phyloP scores from a whole-genome alignment of 2,113 vertebrate genomes.

The Hyla sarda region DNA sequence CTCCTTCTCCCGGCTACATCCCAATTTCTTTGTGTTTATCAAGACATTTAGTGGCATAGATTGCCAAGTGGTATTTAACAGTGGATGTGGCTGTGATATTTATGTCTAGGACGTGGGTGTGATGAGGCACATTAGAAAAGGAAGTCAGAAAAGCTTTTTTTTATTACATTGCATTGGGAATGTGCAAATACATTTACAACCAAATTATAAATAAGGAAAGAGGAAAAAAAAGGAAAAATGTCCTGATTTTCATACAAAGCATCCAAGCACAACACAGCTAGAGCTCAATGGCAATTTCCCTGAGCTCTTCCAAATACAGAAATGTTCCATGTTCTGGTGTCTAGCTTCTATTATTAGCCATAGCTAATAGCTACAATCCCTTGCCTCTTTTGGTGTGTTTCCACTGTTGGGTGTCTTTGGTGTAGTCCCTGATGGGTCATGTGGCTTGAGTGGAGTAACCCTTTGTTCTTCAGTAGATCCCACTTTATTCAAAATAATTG shows the following conservation, averaged over 20 bases:
- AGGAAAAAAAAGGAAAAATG: background rate
- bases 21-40: slow-evolving; percentile 31
- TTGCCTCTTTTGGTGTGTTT: background rate
- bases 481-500: too few relatives aligned
- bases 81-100: slow-evolving; percentile 56
- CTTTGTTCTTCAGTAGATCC: too few relatives aligned
- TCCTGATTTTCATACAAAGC: background rate
- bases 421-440: too few relatives aligned
- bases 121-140: slow-evolving; percentile 17
- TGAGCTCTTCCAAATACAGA: background rate
- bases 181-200: slow-evolving; percentile 7
- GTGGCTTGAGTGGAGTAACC: too few relatives aligned
- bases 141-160: slow-evolving; percentile 14
- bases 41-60: slow-evolving; percentile 29
- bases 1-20: slow-evolving; percentile 35
- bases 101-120: slow-evolving; percentile 39
- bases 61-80: slow-evolving; percentile 52
- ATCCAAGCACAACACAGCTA: background rate
- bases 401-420: too few relatives aligned
- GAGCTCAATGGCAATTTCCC: background rate
- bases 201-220: background rate
- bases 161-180: background rate
- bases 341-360: background rate
- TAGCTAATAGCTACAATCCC: background rate
- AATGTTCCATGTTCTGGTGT: background rate